Base-by-base conservation (phyloP, 2,113 vertebrate genomes). In the Prunella fulvescens region DNA sequence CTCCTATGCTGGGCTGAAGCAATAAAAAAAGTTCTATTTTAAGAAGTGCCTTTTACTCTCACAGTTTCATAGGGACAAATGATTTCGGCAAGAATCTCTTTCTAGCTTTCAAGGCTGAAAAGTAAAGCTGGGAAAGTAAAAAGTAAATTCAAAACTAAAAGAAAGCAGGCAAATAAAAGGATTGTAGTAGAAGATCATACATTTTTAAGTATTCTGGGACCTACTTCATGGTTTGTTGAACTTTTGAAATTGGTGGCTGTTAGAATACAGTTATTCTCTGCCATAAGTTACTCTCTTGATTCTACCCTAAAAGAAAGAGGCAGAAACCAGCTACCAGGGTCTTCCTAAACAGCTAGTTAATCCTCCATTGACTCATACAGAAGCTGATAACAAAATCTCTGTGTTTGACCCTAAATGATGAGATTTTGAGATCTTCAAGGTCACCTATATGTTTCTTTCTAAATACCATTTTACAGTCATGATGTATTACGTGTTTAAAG, bases 21-120 rank as follows among this genome's bases (percentile, higher is more conserved):
- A 82, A 37, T 28, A 71, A 61, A 80, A 88, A 67, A 83, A 56
- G 62, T 29, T 45, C 84, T 96, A 87, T 94, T 88, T 95, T 90
- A 87, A 93, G 85, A 88, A 91, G 33, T 58, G 74, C 9, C 26
- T 91, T 71, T 87, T 89, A 70, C 54, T 92, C 71, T 82, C 47
- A 42, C 53, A 69, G 56, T 74, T 95, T 94, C 64, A 51, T 14
- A 80, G 50, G 92, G 37, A 89, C 14, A 88, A 91, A 73, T 64
- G 19, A 50, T 77, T 77, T 39, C 64, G 61, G 39, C 53, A 77
- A 86, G 47, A 86, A 79, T 56, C 7, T 61, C 83, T 25, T 93
- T 70, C 86, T 77, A 66, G 45, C 18, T 79, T 74, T 94, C 33
- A 20, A 39, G 33, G 10, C 45, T 90, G 20, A 79, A 71, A 35